phyloP scores from a whole-genome alignment of 2,113 vertebrate species.

The Plotosus lineatus region DNA sequence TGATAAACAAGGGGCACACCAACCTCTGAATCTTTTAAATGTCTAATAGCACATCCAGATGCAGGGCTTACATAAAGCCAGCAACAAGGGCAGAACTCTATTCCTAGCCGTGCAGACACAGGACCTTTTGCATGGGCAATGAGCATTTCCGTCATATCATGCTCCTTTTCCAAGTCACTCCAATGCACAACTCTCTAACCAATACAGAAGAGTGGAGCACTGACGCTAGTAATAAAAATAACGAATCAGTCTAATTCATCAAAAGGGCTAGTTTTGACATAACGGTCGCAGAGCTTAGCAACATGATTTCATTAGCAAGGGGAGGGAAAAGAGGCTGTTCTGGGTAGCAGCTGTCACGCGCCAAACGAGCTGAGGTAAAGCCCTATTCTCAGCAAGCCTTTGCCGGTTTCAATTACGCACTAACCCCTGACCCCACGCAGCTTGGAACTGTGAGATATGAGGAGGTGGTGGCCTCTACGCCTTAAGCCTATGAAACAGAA shows the following conservation, averaged over 20 bases:
- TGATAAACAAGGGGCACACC: conserved; percentile 32
- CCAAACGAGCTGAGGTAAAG: conserved; percentile 69
- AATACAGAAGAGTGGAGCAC: conserved; percentile 1
- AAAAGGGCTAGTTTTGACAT: conserved; percentile 22
- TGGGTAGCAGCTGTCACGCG: conserved; percentile 76
- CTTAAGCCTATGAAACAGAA: conserved; percentile 41
- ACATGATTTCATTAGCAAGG: conserved; percentile 57
- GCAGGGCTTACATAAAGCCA: conserved; percentile 35
- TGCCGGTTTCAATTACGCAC: conserved; percentile 70
- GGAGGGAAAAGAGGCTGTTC: conserved; percentile 62
- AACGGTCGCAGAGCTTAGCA: conserved; percentile 21
- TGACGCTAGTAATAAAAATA: conserved; percentile 30
- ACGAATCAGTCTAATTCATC: conserved; percentile 44
- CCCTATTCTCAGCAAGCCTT: conserved; percentile 64
- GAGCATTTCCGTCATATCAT: conserved; percentile 35
- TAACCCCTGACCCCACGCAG: conserved; percentile 70
- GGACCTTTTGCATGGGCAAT: conserved; percentile 42
- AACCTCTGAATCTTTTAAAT: conserved; percentile 45
- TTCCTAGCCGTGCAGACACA: conserved; percentile 38
- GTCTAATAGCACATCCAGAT: conserved; percentile 52
- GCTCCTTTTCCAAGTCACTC: conserved; percentile 31
- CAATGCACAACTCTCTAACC: conserved; percentile 26
- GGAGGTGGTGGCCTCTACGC: conserved; percentile 35
- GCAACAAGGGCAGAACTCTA: conserved; percentile 27
- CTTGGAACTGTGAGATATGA: conserved; percentile 46